Base-by-base conservation (phyloP, 53 echinoderm and acorn worm genomes). In the Crossaster papposus region DNA sequence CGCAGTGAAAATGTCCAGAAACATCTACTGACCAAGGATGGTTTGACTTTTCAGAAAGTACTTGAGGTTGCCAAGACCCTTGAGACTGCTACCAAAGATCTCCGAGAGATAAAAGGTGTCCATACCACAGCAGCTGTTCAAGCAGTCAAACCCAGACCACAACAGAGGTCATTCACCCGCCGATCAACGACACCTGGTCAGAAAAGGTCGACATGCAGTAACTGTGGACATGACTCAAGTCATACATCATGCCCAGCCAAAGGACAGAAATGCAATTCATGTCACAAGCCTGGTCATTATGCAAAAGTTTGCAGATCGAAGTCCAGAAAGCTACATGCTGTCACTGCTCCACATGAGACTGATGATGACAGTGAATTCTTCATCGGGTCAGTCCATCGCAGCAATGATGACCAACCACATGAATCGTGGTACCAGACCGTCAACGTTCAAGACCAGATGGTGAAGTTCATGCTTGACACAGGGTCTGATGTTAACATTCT, bases 201-300 rank as follows among this genome's bases (percentile, higher is more conserved):
- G 36, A 82, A 35, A 37, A 2, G 76, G n/a, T n/a, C 0, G 65
- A 37, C 3, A 65, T 82, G 55, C 62, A 31, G 2, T 23, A 36
- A 65, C n/a, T 82, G 82, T 32, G 65, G 65, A 24, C 36, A 65
- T 64, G 82, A 82, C 50, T 15, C 65, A 8, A 65, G 35, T 63
- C 37, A 82, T 37, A 14, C 54, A n/a, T 36, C 35, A 65, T 92
- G 90, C 72, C 90, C 85, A 23, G 92, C 92, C 12, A 63, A 52
- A 38, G 92, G 92, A 37, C 82, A 92, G 79, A 63, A 65, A n/a
- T 92, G 92, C 38, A 82, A 83, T 4, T 83, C 64, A 51, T 92
- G 92, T 44, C 68, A 76, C 29, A 92, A 81, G 38, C 50, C 29
- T 24, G 75, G 90, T 15, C 92, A 89, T 53, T 89, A 70, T 68